Percentiles rank a stretch among this genome's conserved stretches.
phyloP scores from a whole-genome alignment of 2,888 invertebrate species.

The Aleiodes leptofemur region DNA sequence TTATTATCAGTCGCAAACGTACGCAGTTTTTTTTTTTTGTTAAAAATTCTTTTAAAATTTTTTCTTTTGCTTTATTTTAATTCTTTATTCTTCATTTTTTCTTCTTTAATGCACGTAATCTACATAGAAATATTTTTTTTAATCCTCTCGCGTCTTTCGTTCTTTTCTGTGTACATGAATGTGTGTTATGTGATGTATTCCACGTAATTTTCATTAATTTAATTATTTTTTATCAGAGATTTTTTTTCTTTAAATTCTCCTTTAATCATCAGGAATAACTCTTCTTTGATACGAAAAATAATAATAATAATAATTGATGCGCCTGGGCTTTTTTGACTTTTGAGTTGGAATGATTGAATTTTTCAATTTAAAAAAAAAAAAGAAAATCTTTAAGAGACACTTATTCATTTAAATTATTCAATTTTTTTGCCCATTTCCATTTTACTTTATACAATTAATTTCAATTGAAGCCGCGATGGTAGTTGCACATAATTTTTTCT shows the following conservation, averaged over 20 bases:
- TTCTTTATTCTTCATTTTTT: conserved; percentile 36
- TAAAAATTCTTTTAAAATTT: conserved; percentile 8
- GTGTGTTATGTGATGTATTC: conserved; percentile 22
- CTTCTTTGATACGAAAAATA: too few species aligned
- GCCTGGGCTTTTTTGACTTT: too few species aligned
- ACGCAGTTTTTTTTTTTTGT: conserved; percentile 39
- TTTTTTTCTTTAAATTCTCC: too few species aligned
- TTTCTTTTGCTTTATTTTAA: conserved; percentile 39
- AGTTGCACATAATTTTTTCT: conserved; percentile 28
- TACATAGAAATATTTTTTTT: conserved; percentile 50
- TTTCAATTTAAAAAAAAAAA: conserved; percentile 30
- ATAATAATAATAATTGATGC: too few species aligned
- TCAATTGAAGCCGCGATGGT: conserved; percentile 26
- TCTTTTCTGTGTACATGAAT: conserved; percentile 23
- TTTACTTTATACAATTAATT: conserved; percentile 16
- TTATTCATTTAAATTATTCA: conserved; percentile 37
- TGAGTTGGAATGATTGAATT: conserved; percentile 35
- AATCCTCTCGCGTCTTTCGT: conserved; percentile 9
- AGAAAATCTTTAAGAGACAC: conserved; percentile 36
- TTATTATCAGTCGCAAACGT: conserved; percentile 48
- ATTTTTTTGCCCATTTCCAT: conserved; percentile 23
- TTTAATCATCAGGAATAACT: too few species aligned
- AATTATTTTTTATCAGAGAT: conserved; percentile 3
- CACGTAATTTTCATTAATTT: conserved; percentile 34
- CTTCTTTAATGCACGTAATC: conserved; percentile 52